Base-by-base conservation (phyloP, 2,888 invertebrate genomes). In the Rhagophthalmus giganteus region DNA sequence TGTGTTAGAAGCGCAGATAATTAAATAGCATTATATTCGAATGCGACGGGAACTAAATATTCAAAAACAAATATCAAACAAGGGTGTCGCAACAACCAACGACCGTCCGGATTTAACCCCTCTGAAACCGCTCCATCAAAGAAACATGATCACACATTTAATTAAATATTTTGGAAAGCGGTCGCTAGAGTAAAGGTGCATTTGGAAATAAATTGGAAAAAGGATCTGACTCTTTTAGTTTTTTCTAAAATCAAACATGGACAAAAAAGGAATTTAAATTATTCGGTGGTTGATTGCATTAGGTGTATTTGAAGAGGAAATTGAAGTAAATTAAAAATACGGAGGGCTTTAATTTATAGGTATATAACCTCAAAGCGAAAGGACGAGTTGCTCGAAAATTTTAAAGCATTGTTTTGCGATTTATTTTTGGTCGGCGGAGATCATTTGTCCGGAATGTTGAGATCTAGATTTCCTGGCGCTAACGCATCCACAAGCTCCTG, bases 401-500 rank as follows among this genome's bases (percentile, higher is more conserved):
- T n/a, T n/a, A n/a, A n/a, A n/a, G n/a, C n/a, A n/a, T n/a, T n/a
- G n/a, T n/a, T n/a, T n/a, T n/a, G n/a, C n/a, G n/a, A n/a, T n/a
- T n/a, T n/a, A n/a, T n/a, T n/a, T n/a, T 26, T 14, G n/a, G 10
- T 10, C 4, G 3, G 27, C 27, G n/a, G n/a, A n/a, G n/a, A n/a
- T n/a, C n/a, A 27, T 27, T 52, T 46, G 26, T 52, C 52, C 7
- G 15, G 46, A 11, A 28, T 13, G 14, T 28, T 31, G 7, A 52
- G 26, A 12, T 47, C 50, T 6, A 55, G 13, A 20, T 46, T 51
- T 2, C n/a, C 34, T 11, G 50, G 28, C 2, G 54, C 15, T 9
- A 55, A 40, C 7, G 50, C 54, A 7, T 35, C 26, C 2, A 38
- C 50, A 9, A 73, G 44, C 41, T 66, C 60, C 7, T 50, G 59